Conservation (phyloP, 2,113 vertebrate genomes). For the Anguilla rostrata region DNA sequence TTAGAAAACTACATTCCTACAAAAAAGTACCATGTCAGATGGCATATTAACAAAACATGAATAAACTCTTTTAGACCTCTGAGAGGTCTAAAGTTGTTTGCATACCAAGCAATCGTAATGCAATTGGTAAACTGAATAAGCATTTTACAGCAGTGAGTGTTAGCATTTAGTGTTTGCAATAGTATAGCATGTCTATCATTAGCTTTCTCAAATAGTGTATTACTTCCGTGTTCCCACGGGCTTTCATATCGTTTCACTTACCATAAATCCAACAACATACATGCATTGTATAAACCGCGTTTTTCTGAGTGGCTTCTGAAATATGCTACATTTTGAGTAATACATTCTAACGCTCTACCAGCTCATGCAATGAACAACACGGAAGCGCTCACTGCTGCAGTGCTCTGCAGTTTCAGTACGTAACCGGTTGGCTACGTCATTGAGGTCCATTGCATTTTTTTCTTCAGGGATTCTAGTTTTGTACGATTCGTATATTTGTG, state of each 20-base stretch:
- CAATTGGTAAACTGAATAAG: background rate
- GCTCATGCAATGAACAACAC: constrained; percentile 36
- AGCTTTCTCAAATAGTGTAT: background rate
- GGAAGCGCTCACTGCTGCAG: constrained; percentile 45
- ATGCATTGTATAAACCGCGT: constrained; percentile 64
- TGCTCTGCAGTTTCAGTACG: background rate
- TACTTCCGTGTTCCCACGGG: constrained; percentile 10
- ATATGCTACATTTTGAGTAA: constrained; percentile 54
- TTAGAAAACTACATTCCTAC: background rate
- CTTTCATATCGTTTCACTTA: constrained; percentile 53
- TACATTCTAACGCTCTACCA: constrained; percentile 64
- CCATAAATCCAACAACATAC: constrained; percentile 76
- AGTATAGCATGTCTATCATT: background rate
- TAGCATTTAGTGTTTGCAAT: background rate
- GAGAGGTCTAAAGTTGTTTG: background rate
- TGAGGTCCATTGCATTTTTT: background rate
- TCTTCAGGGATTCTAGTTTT: background rate
- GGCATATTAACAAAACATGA: background rate
- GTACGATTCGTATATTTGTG: background rate
- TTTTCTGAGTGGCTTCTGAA: constrained; percentile 45
- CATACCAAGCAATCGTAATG: background rate
- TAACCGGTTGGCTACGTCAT: background rate
- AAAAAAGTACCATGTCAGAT: background rate
- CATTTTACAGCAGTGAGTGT: background rate
- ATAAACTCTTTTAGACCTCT: background rate